A percentile compares a stretch with the other conserved stretches of the same genome.
Evolutionary conservation across 2,888 invertebrate species (phyloP).

Genomic region (Stramonita haemastoma): DNA sequence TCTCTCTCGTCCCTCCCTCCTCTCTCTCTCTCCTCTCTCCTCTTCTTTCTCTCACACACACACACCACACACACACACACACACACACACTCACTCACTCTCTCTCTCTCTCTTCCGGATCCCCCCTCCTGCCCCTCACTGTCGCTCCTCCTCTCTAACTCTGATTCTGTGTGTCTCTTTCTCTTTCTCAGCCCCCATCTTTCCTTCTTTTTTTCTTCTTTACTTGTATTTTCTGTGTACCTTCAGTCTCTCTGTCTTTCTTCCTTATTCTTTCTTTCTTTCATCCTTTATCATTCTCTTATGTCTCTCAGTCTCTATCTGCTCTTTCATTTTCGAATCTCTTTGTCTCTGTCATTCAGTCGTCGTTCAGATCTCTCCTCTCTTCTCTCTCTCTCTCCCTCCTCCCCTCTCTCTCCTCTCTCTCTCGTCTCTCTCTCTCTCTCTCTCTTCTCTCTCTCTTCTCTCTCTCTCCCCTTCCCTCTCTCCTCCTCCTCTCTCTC

Average conservation of each 20-base stretch:
- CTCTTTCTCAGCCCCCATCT: neutral
- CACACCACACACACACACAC: too few species aligned
- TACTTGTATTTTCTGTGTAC: neutral
- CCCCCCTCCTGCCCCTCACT: neutral
- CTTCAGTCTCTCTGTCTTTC: neutral
- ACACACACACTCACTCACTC: neutral
- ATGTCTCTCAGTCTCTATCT: neutral
- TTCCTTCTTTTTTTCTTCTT: neutral
- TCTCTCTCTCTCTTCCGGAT: neutral
- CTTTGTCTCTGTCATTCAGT: neutral
- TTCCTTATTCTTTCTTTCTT: neutral
- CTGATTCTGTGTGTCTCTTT: neutral
- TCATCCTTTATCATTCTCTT: neutral
- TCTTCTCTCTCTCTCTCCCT: neutral
- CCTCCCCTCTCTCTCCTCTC: neutral
- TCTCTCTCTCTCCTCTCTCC: constrained; percentile 4
- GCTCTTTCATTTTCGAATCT: neutral
- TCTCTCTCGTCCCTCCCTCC: neutral
- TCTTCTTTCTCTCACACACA: neutral
- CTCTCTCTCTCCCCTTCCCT: too few species aligned
- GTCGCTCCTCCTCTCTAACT: neutral
- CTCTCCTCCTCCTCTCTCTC: neutral
- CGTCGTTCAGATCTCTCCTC: too few species aligned
- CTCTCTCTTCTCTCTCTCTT: too few species aligned
- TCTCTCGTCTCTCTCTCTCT: too few species aligned